Evolutionary conservation across 1,140 invertebrate species (phyloP), one percentile per base, ranked within the genome.

Genomic region (Tyrophagus putrescentiae): DNA sequence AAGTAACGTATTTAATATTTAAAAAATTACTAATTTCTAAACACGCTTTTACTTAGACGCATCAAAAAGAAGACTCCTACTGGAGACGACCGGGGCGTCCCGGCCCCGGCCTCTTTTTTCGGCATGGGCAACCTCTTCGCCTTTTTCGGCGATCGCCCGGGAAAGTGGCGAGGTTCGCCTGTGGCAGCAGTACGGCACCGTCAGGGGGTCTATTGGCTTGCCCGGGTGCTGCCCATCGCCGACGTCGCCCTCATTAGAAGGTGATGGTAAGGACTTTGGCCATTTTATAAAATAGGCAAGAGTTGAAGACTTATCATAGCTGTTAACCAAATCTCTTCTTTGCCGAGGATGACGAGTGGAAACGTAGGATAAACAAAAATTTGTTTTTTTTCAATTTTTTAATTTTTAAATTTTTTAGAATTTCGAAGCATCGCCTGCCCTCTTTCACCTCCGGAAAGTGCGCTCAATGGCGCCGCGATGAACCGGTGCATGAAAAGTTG

Each of bases 401-500:
- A n/a, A n/a, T n/a, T n/a, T n/a, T n/a, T n/a, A n/a, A n/a, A n/a
- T n/a, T n/a, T n/a, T n/a, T n/a, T n/a, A n/a, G n/a, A n/a, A 61
- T 79, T 1, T 68, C 80, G 28, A 68, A 70, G 25, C 78, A 79
- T 53, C 67, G 79, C 39, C 76, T 75, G 9, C 78, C 78, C 7
- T 71, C 76, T 4, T 81, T 80, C 66, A 76, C 77, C 1, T 68
- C 75, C 3, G 69, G 72, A 7, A 80, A 80, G 70, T 82, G 60
- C 77, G 73, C 66, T 70, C 70, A 21, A 80, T 80, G 75, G 16
- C 32, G 16, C 21, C 52, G 29, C 5, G 5, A 60, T 60, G 29
- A 25, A 32, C 21, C 4, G 23, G 21, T n/a, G 16, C 16, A n/a
- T 18, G n/a, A 61, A 9, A 61, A 63, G 28, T 61, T 61, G 16